Conservation (phyloP, 2,888 invertebrate genomes). For the Scotopteryx bipunctaria region DNA sequence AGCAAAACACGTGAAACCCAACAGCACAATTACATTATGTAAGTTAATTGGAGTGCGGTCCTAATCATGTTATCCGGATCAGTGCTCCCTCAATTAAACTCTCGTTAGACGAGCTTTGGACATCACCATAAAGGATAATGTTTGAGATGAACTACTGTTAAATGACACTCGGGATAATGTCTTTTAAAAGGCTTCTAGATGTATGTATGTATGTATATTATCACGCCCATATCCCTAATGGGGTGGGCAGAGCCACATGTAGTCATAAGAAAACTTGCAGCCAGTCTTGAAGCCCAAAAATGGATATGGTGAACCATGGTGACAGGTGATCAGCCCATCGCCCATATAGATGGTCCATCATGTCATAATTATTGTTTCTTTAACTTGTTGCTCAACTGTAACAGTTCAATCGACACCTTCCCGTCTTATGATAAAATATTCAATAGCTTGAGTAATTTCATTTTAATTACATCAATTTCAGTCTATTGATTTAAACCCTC, state of each 20-base stretch:
- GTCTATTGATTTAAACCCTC: not conserved
- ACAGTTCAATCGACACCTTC: not conserved
- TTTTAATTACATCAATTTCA: conserved; percentile 2
- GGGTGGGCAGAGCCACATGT: too few species aligned
- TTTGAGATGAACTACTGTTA: conserved; percentile 36
- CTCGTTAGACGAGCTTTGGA: conserved; percentile 65
- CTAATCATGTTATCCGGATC: conserved; percentile 76
- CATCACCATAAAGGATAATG: conserved; percentile 49
- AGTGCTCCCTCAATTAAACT: conserved; percentile 77
- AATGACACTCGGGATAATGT: conserved; percentile 19
- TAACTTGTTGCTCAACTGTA: too few species aligned
- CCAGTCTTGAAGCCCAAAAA: too few species aligned
- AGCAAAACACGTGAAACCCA: conserved; percentile 44
- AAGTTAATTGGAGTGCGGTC: conserved; percentile 63
- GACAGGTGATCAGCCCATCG: too few species aligned
- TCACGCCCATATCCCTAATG: too few species aligned
- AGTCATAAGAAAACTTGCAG: too few species aligned
- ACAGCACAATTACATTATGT: conserved; percentile 74
- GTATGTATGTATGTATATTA: too few species aligned
- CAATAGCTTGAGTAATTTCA: conserved; percentile 1
- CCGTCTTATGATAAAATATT: conserved; percentile 2
- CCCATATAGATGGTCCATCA: too few species aligned
- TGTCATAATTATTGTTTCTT: too few species aligned
- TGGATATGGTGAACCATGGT: too few species aligned
- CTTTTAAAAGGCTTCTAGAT: not conserved